Base-by-base conservation (phyloP, 2,113 vertebrate genomes). In the Coptodon bakossiorum region DNA sequence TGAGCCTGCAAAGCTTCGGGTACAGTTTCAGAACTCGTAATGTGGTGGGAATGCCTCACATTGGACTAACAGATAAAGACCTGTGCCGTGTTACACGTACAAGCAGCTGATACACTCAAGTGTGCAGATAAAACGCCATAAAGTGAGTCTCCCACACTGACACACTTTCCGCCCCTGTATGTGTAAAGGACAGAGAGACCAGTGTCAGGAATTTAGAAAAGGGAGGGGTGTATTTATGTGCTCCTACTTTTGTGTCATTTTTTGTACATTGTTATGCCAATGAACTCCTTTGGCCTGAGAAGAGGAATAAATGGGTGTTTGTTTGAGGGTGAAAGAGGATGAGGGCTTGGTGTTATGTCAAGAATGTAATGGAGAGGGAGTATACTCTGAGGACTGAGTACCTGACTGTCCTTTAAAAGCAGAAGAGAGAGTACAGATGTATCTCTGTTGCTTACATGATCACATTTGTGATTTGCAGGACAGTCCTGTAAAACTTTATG, bases 231-330 rank as follows among this genome's bases (percentile, higher is more conserved):
- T 86, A 52, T 89, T 86, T 88, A 80, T 82, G 80, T 90, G 90
- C 82, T 91, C 79, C 56, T 88, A 87, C 87, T 93, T 88, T 80
- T 79, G 84, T 87, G 88, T 83, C 73, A 91, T 66, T 66, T 66
- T 93, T 90, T 95, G 82, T 81, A 81, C 87, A 93, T 95, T 95
- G 89, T 95, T 66, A 94, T 94, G 93, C 91, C 83, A 94, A 84
- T 94, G 90, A 93, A 61, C 45, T 73, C 66, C 80, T 89, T 84
- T 96, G 50, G 85, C 79, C 22, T 43, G 22, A 87, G 87, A 83
- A 81, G 93, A 84, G 52, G 89, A 89, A 95, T 91, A 94, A 95
- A 93, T 90, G 89, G 90, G 84, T 92, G 90, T 94, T 96, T 96
- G 95, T 96, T 85, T 92, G 89, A 66, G 85, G n/a, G 83, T 94